phyloP scores from a whole-genome alignment of 2,797 vertebrate species.

The Sorex maritimensis region DNA sequence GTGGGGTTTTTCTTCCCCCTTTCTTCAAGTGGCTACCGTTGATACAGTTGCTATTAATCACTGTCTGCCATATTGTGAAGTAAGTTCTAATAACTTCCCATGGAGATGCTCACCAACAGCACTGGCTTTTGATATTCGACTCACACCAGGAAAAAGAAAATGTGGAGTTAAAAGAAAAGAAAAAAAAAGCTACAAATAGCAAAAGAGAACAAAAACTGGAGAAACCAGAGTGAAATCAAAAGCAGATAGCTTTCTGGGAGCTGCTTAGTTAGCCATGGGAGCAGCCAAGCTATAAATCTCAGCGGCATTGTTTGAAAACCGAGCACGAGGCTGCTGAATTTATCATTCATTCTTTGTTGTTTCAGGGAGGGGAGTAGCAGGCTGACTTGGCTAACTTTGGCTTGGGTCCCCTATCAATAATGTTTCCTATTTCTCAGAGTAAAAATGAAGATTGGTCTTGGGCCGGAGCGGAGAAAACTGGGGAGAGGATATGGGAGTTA shows the following conservation, averaged over 20 bases:
- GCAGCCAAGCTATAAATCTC: slow-evolving; percentile 93
- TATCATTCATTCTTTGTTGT: slow-evolving; percentile 91
- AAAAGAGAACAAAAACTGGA: slow-evolving; percentile 91
- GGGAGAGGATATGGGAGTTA: slow-evolving; percentile 64
- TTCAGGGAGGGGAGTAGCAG: slow-evolving; percentile 86
- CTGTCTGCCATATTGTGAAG: slow-evolving; percentile 91
- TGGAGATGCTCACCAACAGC: slow-evolving; percentile 92
- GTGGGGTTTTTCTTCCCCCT: slow-evolving; percentile 65
- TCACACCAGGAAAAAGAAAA: slow-evolving; percentile 95
- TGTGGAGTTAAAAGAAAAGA: slow-evolving; percentile 89
- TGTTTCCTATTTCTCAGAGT: slow-evolving; percentile 81
- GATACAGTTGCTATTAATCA: slow-evolving; percentile 92
- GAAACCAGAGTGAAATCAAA: slow-evolving; percentile 93
- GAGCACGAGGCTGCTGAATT: slow-evolving; percentile 90
- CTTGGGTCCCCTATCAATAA: slow-evolving; percentile 84
- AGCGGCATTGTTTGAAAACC: slow-evolving; percentile 90
- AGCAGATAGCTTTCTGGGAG: slow-evolving; percentile 93
- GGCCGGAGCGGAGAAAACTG: slow-evolving; percentile 81
- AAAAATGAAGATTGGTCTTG: slow-evolving; percentile 82
- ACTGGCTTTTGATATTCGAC: slow-evolving; percentile 95
- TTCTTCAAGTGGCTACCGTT: slow-evolving; percentile 88
- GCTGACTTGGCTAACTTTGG: slow-evolving; percentile 88
- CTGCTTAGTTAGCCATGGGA: slow-evolving; percentile 95
- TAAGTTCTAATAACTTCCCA: slow-evolving; percentile 92
- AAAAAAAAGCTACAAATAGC: slow-evolving; percentile 90